These are phyloP conservation scores for Hydrolagus affinis DNA, from an alignment of 2,113 vertebrate species.

Conservation along the genomic window DNA sequence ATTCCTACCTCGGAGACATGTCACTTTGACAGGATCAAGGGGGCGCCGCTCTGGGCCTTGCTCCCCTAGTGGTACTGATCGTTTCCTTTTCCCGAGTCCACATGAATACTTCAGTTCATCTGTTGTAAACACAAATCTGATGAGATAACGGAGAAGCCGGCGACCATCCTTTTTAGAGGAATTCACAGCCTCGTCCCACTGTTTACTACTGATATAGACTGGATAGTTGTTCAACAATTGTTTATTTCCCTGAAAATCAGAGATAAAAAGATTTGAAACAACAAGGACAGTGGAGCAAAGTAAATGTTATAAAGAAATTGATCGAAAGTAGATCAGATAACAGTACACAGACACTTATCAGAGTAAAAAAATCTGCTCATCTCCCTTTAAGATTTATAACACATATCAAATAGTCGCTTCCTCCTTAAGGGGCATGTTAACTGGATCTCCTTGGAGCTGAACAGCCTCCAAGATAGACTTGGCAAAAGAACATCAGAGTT, in stretches of 20 bases:
- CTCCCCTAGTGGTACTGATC: conserved; percentile 93
- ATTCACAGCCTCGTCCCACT: conserved; percentile 98
- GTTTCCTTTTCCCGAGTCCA: conserved; percentile 97
- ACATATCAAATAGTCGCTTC: not conserved
- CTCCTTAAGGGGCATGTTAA: no score
- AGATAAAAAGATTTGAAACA: not conserved
- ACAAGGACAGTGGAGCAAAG: not conserved
- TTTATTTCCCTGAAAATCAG: conserved; percentile 78
- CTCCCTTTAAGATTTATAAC: not conserved
- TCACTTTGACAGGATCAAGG: conserved; percentile 97
- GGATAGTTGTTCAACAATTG: conserved; percentile 97
- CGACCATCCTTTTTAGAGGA: conserved; percentile 96
- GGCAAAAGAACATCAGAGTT: no score
- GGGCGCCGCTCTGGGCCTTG: conserved; percentile 90
- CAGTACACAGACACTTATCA: not conserved
- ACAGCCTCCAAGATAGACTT: no score
- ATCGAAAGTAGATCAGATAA: not conserved
- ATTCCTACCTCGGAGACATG: conserved; percentile 92
- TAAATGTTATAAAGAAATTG: not conserved
- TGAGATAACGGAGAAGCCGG: conserved; percentile 92
- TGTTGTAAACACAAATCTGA: conserved; percentile 96
- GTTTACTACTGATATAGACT: conserved; percentile 97
- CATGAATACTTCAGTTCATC: conserved; percentile 99
- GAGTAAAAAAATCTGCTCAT: not conserved
- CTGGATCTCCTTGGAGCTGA: no score